A percentile compares a stretch with the other conserved stretches of the same genome.
These are phyloP conservation scores for Lepisosteus oculatus DNA, from an alignment of 2,113 vertebrate species.

Conservation along the genomic window DNA sequence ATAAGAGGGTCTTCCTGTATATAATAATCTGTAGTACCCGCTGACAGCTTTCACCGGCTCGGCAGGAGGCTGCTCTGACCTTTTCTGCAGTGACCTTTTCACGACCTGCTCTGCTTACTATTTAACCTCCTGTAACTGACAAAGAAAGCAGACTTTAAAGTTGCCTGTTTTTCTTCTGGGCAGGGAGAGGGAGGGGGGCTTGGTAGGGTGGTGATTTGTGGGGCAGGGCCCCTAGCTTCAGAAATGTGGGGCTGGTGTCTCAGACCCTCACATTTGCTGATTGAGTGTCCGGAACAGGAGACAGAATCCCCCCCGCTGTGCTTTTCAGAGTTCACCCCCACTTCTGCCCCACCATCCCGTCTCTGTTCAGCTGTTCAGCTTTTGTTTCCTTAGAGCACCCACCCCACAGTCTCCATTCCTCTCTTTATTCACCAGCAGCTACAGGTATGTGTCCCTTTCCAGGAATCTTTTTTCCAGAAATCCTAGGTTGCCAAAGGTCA, in stretches of 20 bases:
- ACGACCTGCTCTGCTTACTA: conserved; percentile 38
- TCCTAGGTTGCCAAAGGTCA: conserved; percentile 21
- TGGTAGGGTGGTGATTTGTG: too few relatives aligned
- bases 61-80: conserved; percentile 30
- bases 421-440: background rate
- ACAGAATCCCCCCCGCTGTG: conserved; percentile 47
- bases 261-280: conserved; percentile 29
- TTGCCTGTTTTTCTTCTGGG: conserved; percentile 34
- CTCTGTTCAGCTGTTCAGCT: background rate
- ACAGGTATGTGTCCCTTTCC: conserved; percentile 13
- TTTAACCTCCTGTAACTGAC: conserved; percentile 28
- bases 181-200: background rate
- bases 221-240: too few relatives aligned
- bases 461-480: conserved; percentile 15
- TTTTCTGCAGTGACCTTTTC: conserved; percentile 31
- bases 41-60: background rate
- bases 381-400: background rate
- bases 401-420: background rate
- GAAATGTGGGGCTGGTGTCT: too few relatives aligned
- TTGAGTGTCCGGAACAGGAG: conserved; percentile 44
- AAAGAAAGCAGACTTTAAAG: conserved; percentile 6
- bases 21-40: background rate
- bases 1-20: background rate
- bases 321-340: conserved; percentile 39
- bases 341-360: conserved; percentile 34